Conservation (phyloP, 2,797 vertebrate species). For the Gymnopithys bicolor region DNA sequence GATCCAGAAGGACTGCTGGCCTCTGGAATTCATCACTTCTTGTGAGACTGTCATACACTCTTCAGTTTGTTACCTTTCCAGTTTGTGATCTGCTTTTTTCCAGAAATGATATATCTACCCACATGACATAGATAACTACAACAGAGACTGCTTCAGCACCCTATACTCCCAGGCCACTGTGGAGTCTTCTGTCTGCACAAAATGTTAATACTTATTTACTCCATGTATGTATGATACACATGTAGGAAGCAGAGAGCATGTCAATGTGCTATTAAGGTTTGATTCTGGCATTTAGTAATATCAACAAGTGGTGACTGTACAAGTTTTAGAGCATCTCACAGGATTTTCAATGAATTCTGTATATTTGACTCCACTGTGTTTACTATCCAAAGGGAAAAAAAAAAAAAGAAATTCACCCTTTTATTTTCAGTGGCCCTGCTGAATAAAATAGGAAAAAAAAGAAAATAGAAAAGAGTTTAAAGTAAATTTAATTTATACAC, state of each 20-base stretch:
- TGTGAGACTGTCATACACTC: background rate
- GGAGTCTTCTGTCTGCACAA: background rate
- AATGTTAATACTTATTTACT: background rate
- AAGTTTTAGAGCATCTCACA: background rate
- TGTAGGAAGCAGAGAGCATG: background rate
- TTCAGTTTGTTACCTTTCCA: background rate
- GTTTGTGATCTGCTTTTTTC: background rate
- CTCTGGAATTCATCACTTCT: background rate
- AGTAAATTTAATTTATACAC: background rate
- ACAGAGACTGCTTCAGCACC: background rate
- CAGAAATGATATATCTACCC: background rate
- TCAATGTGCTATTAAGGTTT: background rate
- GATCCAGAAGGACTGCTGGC: background rate
- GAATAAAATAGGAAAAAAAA: background rate
- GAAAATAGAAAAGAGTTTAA: background rate
- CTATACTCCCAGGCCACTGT: background rate
- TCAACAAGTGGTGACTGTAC: background rate
- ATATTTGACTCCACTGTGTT: background rate
- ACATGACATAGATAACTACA: rapidly evolving
- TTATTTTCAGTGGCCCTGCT: background rate
- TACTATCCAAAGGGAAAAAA: background rate
- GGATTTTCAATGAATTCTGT: background rate
- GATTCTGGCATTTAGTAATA: background rate
- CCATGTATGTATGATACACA: rapidly evolving
- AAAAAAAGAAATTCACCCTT: background rate